A percentile compares a stretch with the other conserved stretches of the same genome.
These are phyloP conservation scores for Agrotis exclamationis DNA, from an alignment of 2,888 invertebrate genomes.

Conservation along the genomic window DNA sequence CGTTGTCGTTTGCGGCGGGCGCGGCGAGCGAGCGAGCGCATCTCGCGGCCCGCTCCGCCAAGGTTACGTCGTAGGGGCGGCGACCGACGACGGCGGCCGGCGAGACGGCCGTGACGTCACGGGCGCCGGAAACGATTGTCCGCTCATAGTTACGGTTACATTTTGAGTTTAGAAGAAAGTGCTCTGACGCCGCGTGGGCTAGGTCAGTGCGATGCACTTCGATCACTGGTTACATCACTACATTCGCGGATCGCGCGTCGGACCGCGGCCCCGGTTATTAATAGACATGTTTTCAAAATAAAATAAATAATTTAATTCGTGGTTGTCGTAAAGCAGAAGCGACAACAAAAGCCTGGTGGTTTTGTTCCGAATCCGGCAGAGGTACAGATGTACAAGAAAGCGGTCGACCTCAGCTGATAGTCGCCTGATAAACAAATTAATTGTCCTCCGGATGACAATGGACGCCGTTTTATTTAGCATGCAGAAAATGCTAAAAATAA, in stretches of 20 bases:
- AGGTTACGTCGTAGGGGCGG: conserved; percentile 88
- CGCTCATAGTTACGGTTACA: conserved; percentile 90
- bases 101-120: conserved; percentile 89
- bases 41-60: conserved; percentile 73
- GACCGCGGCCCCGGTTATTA: conserved; percentile 3
- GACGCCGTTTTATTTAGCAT: conserved; percentile 62
- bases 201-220: conserved; percentile 83
- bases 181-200: conserved; percentile 81
- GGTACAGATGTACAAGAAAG: conserved; percentile 79
- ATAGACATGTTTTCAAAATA: conserved; percentile 16
- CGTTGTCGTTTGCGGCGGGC: conserved; percentile 59
- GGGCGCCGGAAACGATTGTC: conserved; percentile 90
- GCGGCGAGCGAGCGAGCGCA: conserved; percentile 58
- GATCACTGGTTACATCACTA: conserved; percentile 30
- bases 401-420: conserved; percentile 75
- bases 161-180: conserved; percentile 91
- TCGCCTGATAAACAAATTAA: conserved; percentile 78
- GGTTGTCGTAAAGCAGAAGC: conserved; percentile 49
- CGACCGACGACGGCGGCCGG: conserved; percentile 88
- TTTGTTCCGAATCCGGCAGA: conserved; percentile 70
- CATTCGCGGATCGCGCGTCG: neutral
- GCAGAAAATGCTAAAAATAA: conserved; percentile 55
- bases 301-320: conserved; percentile 24
- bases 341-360: conserved; percentile 66
- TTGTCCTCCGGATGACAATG: conserved; percentile 67